A percentile compares a stretch with the other conserved stretches of the same genome.
Conservation (phyloP, 2,888 invertebrate genomes). For the Zhuqinia jingwanae region DNA sequence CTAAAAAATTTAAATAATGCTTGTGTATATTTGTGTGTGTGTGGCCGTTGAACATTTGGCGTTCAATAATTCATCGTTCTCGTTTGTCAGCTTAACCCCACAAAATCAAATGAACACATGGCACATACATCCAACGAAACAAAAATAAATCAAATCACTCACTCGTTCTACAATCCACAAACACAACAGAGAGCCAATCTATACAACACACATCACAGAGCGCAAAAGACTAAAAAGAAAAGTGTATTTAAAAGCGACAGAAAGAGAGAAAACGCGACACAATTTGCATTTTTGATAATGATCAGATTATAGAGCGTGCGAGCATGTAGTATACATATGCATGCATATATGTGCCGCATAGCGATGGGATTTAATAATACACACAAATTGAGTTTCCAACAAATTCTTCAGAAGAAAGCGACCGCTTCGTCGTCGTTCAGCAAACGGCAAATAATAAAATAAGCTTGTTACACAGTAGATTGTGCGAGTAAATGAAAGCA, state of each 20-base stretch:
- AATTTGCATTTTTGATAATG: slow-evolving; percentile 59
- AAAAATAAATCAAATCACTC: slow-evolving; percentile 44
- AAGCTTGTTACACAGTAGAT: slow-evolving; percentile 21
- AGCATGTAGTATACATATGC: no score
- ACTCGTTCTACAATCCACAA: not conserved
- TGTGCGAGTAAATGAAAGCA: not conserved
- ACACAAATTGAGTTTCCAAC: slow-evolving; percentile 31
- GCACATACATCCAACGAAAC: slow-evolving; percentile 6
- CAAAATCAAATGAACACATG: slow-evolving; percentile 34
- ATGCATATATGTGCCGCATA: no score
- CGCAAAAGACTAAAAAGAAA: not conserved
- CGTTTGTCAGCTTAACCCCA: slow-evolving; percentile 39
- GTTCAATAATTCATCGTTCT: not conserved
- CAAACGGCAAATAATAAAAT: slow-evolving; percentile 25
- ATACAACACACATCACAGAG: not conserved
- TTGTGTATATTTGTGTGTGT: no score
- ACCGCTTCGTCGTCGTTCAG: not conserved
- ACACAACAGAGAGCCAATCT: slow-evolving; percentile 22
- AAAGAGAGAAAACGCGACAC: not conserved
- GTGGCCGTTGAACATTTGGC: not conserved
- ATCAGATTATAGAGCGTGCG: slow-evolving; percentile 37
- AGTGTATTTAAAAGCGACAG: slow-evolving; percentile 11
- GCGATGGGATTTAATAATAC: slow-evolving; percentile 40
- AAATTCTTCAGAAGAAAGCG: no score
- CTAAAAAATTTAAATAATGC: not conserved